A percentile compares a stretch with the other conserved stretches of the same genome.
phyloP scores from a whole-genome alignment of 1,140 invertebrate species.

The Antheraea pernyi region DNA sequence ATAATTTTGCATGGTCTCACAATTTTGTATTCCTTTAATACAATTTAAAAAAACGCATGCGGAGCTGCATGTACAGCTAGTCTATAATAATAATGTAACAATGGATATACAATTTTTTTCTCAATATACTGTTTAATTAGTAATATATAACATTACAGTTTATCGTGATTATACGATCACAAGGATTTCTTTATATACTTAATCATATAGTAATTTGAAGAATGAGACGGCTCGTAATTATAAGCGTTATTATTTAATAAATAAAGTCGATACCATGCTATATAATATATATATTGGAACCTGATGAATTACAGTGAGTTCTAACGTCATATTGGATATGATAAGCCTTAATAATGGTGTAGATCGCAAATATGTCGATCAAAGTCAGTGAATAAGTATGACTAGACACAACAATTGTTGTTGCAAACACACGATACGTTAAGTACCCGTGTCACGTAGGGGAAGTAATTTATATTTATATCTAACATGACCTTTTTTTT shows the following conservation, averaged over 20 bases:
- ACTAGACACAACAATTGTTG: neutral
- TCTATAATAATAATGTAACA: no score
- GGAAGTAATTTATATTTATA: neutral
- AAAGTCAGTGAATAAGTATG: neutral
- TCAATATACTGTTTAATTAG: no score
- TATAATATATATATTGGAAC: neutral
- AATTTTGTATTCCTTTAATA: no score
- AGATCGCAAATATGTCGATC: neutral
- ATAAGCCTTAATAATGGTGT: neutral
- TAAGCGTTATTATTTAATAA: no score
- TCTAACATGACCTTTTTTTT: no score
- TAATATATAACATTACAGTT: no score
- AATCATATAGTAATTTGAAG: neutral
- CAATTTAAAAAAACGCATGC: no score
- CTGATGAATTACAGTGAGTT: neutral
- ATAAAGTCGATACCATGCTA: neutral
- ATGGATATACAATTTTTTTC: no score
- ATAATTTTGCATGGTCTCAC: no score
- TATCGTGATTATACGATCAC: neutral
- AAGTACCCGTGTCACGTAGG: neutral
- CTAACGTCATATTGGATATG: neutral
- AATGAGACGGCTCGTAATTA: neutral
- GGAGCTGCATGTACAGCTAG: no score
- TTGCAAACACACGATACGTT: neutral
- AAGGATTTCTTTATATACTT: neutral